Evolutionary conservation across 2,888 invertebrate species (phyloP).

Genomic region (Synergus laeviventris): DNA sequence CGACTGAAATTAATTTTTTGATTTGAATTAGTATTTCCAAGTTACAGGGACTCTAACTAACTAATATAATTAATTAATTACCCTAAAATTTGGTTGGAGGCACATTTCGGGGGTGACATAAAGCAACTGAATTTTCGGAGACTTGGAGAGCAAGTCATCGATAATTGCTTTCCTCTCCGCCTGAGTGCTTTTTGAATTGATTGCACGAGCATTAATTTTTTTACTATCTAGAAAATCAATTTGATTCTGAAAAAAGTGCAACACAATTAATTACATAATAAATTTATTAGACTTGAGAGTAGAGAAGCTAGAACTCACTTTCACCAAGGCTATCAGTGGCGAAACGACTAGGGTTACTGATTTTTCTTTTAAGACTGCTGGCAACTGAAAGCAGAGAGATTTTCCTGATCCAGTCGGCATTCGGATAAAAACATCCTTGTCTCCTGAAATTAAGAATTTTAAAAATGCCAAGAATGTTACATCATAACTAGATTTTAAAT

Average conservation of each 20-base stretch:
- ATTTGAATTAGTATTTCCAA: constrained; percentile 5
- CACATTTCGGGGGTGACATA: constrained; percentile 99
- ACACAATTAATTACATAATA: not conserved
- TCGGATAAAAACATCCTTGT: constrained; percentile 94
- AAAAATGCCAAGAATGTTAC: too few species aligned
- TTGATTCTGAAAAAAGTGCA: constrained; percentile 84
- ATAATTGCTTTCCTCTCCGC: constrained; percentile 88
- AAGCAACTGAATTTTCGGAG: constrained; percentile 88
- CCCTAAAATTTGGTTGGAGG: constrained; percentile 79
- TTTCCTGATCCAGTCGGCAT: constrained; percentile 99
- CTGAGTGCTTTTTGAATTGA: constrained; percentile 93
- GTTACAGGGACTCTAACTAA: not conserved
- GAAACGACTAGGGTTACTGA: constrained; percentile 96
- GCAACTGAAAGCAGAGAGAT: constrained; percentile 97
- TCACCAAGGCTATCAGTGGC: constrained; percentile 96
- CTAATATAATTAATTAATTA: constrained; percentile 49
- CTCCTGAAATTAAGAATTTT: constrained; percentile 77
- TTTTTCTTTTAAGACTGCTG: constrained; percentile 88
- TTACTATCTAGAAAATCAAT: constrained; percentile 88
- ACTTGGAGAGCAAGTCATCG: constrained; percentile 82
- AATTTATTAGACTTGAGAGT: constrained; percentile 4
- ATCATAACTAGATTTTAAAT: too few species aligned
- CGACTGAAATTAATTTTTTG: constrained; percentile 43
- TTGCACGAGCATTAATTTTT: constrained; percentile 89
- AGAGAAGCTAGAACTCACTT: constrained; percentile 80